Base-by-base conservation (phyloP, 92 coral and sea anemone genomes). In the Porites divaricata region DNA sequence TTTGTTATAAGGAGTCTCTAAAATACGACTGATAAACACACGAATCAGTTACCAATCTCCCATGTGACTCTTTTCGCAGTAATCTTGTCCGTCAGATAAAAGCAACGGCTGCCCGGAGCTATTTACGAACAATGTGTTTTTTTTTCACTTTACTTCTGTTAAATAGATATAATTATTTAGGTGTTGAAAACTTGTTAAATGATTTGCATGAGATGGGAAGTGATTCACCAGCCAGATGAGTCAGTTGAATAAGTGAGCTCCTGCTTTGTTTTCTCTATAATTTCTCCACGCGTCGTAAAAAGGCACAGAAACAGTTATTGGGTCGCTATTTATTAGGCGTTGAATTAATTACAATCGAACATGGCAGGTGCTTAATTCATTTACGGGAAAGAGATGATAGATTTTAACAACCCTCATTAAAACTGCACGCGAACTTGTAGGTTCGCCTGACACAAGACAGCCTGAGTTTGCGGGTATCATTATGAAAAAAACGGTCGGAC, bases 121-220 rank as follows among this genome's bases (percentile, higher is more conserved):
- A 62, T 25, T 59, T 67, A 53, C 56, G 52, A 25, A 69, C 8
- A 49, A 21, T 41, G 52, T 28, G 21, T 45, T 66, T 66, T 12
- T 22, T 28, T 72, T 72, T 61, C 23, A 16, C 72, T 8, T 61
- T 72, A 19, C 49, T 59, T 72, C 48, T 48, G 72, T 72, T 35
- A 35, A 12, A 48, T 10, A 61, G 86, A 82, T 73, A 45, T 62
- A 49, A 73, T 48, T 22, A 71, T 51, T 59, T 28, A 14, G 20
- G 74, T 71, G 86, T 72, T 82, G 86, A 82, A 61, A 82, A 79
- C 86, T 82, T 15, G 62, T 28, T 25, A 25, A 63, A 59, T 59
- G 78, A 72, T 81, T 73, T 72, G 78, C 79, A 79, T 72, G 84
- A 66, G 86, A 81, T 2, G 48, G 63, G 14, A 16, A 16, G 24